Base-by-base conservation (phyloP, 2,113 vertebrate genomes). In the Nothoprocta pentlandii region DNA sequence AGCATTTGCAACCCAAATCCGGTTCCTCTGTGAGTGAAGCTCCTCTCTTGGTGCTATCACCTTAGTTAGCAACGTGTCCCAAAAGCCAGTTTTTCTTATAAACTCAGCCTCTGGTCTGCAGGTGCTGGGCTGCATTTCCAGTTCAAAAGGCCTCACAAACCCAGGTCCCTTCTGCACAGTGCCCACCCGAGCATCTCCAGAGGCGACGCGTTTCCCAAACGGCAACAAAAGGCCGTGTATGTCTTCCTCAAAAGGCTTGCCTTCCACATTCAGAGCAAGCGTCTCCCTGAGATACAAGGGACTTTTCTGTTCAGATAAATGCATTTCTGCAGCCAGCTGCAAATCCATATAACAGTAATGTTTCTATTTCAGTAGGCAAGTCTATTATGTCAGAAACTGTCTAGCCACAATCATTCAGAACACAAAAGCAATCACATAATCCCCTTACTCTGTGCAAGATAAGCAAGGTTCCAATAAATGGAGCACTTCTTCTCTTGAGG, bases 401-500 rank as follows among this genome's bases (percentile, higher is more conserved):
- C 96, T 96, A 95, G 96, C 94, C 93, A 91, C 95, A 93, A 93
- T 87, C 85, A 42, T 91, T 95, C 88, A 87, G 93, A 94, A 94
- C 76, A 95, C 97, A 96, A 95, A 97, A 96, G 94, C 96, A 93
- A 96, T 96, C 92, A 20, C 93, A 94, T 97, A 97, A 97, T 95
- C 95, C 89, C 87, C 92, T 95, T 96, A 94, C 91, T 97, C 93
- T 79, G 67, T 93, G 91, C 0, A 66, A 95, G 91, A 95, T 95
- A 97, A 97, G 93, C 87, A 94, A 94, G 84, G 87, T 90, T 94
- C 63, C 87, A 94, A 96, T 96, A 97, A 97, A 97, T 90, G 79
- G 92, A 97, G 94, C 71, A 80, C 92, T 97, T 97, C 95, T 97
- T 94, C 96, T 90, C 83, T 69, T 94, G 80, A 16, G 84, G 95